phyloP scores from a whole-genome alignment of 2,113 vertebrate species.

The Tupaia chinensis region DNA sequence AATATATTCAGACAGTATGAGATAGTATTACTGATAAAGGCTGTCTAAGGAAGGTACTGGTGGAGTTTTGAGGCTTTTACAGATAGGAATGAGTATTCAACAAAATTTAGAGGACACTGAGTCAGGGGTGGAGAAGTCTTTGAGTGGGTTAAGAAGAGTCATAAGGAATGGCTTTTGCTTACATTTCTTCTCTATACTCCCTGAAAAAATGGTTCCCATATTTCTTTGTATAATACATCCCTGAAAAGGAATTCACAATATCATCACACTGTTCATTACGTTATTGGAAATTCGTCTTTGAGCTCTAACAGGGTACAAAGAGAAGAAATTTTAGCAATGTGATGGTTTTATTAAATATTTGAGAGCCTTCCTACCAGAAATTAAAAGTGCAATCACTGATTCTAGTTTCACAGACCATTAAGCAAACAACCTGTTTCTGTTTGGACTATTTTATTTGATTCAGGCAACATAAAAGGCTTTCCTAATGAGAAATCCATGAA shows the following conservation, averaged over 20 bases:
- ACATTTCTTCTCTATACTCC: not conserved
- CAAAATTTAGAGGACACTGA: not conserved
- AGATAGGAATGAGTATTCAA: not conserved
- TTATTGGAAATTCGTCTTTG: conserved; percentile 74
- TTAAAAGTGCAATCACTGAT: conserved; percentile 76
- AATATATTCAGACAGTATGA: not conserved
- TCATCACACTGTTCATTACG: conserved; percentile 67
- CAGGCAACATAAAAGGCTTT: conserved; percentile 76
- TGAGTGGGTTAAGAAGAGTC: not conserved
- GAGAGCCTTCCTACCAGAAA: conserved; percentile 67
- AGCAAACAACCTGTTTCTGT: conserved; percentile 77
- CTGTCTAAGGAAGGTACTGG: not conserved
- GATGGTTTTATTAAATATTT: conserved; percentile 78
- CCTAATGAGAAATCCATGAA: conserved; percentile 77
- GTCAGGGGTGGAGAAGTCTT: not conserved
- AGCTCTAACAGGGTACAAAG: conserved; percentile 53
- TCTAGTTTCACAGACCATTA: conserved; percentile 80
- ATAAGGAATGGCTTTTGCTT: not conserved
- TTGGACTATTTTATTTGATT: conserved; percentile 79
- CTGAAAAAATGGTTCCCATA: not conserved
- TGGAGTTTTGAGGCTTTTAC: not conserved
- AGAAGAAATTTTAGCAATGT: conserved; percentile 64
- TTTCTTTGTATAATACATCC: conserved; percentile 30
- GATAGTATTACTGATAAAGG: not conserved
- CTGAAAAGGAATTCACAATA: conserved; percentile 60